Percentiles rank a stretch among this genome's conserved stretches.
Evolutionary conservation across 1,140 invertebrate genomes (phyloP).

Genomic region (Eufriesea mexicana): DNA sequence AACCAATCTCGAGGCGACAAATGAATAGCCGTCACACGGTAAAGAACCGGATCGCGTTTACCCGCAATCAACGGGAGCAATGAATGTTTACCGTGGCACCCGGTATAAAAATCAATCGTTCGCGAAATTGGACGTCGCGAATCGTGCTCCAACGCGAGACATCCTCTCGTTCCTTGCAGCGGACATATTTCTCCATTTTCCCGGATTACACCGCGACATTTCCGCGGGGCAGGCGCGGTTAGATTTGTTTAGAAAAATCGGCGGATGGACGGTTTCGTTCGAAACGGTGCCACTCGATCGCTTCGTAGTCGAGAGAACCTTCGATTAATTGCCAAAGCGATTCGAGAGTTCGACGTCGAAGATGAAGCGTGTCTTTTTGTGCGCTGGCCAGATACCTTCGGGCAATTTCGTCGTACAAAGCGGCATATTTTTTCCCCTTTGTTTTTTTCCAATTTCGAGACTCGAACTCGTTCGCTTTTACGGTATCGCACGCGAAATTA

Average conservation of each 20-base stretch:
- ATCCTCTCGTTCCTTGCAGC: slow-evolving; percentile 8
- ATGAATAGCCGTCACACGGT: slow-evolving; percentile 21
- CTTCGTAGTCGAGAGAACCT: too few species aligned
- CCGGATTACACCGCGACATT: slow-evolving; percentile 21
- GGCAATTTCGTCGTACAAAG: too few species aligned
- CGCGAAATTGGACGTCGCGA: slow-evolving; percentile 20
- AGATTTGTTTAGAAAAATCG: slow-evolving; percentile 32
- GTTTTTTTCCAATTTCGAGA: slow-evolving; percentile 9
- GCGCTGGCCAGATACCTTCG: too few species aligned
- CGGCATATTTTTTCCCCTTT: too few species aligned
- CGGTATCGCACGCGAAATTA: too few species aligned
- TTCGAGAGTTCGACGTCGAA: too few species aligned
- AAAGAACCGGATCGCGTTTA: slow-evolving; percentile 35
- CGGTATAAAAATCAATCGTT: slow-evolving; percentile 41
- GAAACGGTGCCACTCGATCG: too few species aligned
- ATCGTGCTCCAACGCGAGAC: neutral
- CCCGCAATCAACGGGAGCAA: slow-evolving; percentile 26
- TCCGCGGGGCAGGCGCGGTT: slow-evolving; percentile 15
- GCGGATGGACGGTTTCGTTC: too few species aligned
- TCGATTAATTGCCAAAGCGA: too few species aligned
- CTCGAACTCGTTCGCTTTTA: too few species aligned
- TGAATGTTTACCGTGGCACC: neutral
- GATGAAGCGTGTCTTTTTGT: too few species aligned
- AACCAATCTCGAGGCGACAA: slow-evolving; percentile 32
- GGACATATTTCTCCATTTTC: slow-evolving; percentile 48